A percentile compares a stretch with the other conserved stretches of the same genome.
Conservation (phyloP, 2,888 invertebrate species). For the Stenichneumon culpator region DNA sequence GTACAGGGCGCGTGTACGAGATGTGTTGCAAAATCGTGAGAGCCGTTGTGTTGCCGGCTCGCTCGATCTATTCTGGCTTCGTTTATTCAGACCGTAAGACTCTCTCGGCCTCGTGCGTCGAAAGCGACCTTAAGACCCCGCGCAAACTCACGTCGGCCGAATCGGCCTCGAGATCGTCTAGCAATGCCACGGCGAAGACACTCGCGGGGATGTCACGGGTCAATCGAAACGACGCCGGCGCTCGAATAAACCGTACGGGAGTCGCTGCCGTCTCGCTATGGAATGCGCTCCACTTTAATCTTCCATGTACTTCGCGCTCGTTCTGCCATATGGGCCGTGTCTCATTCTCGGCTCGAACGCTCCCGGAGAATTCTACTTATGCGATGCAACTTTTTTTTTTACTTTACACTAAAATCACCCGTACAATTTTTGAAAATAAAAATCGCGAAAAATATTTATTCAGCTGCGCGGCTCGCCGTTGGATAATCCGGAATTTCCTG, state of each 20-base stretch:
- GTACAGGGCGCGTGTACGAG: background rate
- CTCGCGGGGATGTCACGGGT: conserved; percentile 68
- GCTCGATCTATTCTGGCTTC: conserved; percentile 13
- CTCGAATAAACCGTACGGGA: conserved; percentile 57
- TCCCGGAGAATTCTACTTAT: background rate
- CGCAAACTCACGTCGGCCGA: conserved; percentile 28
- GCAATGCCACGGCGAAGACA: conserved; percentile 57
- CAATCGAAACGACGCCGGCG: conserved; percentile 69
- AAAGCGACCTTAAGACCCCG: conserved; percentile 56
- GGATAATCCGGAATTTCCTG: too few relatives aligned
- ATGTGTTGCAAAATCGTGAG: conserved; percentile 25
- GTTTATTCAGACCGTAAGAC: background rate
- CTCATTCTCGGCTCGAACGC: conserved; percentile 45
- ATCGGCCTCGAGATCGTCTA: conserved; percentile 63
- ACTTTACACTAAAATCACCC: too few relatives aligned
- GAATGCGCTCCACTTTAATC: conserved; percentile 68
- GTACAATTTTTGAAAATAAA: too few relatives aligned
- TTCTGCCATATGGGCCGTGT: background rate
- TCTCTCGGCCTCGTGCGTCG: conserved; percentile 21
- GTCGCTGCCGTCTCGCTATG: conserved; percentile 42
- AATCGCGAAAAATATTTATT: too few relatives aligned
- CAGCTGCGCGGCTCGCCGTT: too few relatives aligned
- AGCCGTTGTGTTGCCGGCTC: background rate
- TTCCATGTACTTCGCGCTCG: conserved; percentile 14
- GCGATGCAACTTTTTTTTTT: too few relatives aligned